Conservation (phyloP, 2,113 vertebrate genomes). For the Hydrolagus affinis region DNA sequence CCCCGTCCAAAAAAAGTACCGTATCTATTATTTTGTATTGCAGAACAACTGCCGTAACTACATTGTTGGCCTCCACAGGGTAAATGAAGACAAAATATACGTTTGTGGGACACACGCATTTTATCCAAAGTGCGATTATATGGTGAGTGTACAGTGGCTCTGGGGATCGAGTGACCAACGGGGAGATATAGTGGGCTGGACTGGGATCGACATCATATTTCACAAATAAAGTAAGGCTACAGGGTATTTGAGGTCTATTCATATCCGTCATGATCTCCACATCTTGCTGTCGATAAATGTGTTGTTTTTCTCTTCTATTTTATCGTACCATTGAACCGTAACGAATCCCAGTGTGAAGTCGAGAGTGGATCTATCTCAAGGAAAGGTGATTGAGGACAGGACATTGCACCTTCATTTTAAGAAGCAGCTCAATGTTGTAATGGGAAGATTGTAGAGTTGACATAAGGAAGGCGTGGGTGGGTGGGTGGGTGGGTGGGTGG, state of each 20-base stretch:
- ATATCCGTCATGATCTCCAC: neutral
- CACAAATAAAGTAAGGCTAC: neutral
- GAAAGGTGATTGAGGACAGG: too few species aligned
- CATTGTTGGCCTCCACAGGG: slow-evolving; percentile 54
- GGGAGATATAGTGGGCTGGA: neutral
- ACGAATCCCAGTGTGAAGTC: neutral
- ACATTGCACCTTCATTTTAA: too few species aligned
- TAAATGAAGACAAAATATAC: slow-evolving; percentile 52
- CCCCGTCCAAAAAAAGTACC: too few species aligned
- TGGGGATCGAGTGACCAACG: neutral
- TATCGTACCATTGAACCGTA: neutral
- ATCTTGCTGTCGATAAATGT: neutral
- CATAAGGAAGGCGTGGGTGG: too few species aligned
- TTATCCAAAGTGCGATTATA: slow-evolving; percentile 57
- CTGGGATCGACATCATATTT: neutral
- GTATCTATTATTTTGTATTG: slow-evolving; percentile 40
- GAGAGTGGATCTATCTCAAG: too few species aligned
- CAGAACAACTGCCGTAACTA: slow-evolving; percentile 66
- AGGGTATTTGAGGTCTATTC: neutral
- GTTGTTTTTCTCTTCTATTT: neutral
- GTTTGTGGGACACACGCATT: slow-evolving; percentile 65
- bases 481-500: too few species aligned
- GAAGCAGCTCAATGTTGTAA: too few species aligned
- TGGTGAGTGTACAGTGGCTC: slow-evolving; percentile 47
- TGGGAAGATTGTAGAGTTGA: too few species aligned